These are phyloP conservation scores for Helleia helle DNA, from an alignment of 2,888 invertebrate genomes.

Conservation along the genomic window DNA sequence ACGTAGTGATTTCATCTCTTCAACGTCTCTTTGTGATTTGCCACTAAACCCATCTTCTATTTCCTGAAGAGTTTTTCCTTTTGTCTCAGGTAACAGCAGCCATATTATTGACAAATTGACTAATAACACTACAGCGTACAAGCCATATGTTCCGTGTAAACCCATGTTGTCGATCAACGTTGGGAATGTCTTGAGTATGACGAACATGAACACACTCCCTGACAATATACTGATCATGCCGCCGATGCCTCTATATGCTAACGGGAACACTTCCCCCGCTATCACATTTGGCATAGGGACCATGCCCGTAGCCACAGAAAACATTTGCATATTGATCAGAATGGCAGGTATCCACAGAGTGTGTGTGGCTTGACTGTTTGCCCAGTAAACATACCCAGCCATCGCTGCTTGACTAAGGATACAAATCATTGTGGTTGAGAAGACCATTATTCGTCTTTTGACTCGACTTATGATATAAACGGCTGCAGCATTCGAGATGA, in stretches of 20 bases:
- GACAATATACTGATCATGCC: slow-evolving; percentile 74
- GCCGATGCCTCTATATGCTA: slow-evolving; percentile 74
- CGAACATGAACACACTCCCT: slow-evolving; percentile 72
- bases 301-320: slow-evolving; percentile 71
- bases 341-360: slow-evolving; percentile 59
- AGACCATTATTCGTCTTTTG: slow-evolving; percentile 73
- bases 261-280: slow-evolving; percentile 79
- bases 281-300: slow-evolving; percentile 80
- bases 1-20: slow-evolving; percentile 35
- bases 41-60: slow-evolving; percentile 74
- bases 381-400: slow-evolving; percentile 49
- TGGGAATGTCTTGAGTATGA: slow-evolving; percentile 76
- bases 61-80: slow-evolving; percentile 75
- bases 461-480: slow-evolving; percentile 73
- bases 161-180: slow-evolving; percentile 61
- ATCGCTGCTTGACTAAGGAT: slow-evolving; percentile 67
- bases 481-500: slow-evolving; percentile 72
- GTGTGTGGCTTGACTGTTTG: slow-evolving; percentile 29
- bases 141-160: slow-evolving; percentile 68
- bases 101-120: slow-evolving; percentile 68
- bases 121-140: slow-evolving; percentile 69
- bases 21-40: slow-evolving; percentile 32
- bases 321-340: slow-evolving; percentile 66
- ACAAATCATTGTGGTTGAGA: slow-evolving; percentile 73
- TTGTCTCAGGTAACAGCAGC: slow-evolving; percentile 77